Evolutionary conservation across 1,140 invertebrate species (phyloP).

Genomic region (Amphibalanus amphitrite): DNA sequence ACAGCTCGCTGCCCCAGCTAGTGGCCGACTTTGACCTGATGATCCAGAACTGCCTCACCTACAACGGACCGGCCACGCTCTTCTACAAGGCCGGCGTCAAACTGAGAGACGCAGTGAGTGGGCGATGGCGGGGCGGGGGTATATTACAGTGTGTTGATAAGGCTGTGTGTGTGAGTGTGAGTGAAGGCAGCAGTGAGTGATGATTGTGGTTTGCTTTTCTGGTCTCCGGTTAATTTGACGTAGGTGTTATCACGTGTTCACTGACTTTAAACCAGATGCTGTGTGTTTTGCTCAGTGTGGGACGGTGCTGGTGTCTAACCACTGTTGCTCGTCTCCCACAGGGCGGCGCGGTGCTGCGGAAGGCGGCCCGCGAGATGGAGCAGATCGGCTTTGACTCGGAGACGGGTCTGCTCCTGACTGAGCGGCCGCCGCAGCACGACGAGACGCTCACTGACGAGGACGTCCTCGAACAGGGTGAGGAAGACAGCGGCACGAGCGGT

Average conservation of each 20-base stretch:
- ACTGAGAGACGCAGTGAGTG: conserved; percentile 17
- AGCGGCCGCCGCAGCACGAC: conserved; percentile 17
- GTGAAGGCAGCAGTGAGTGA: not conserved
- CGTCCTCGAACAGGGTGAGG: conserved; percentile 26
- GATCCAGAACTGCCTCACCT: conserved; percentile 83
- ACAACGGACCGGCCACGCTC: conserved; percentile 81
- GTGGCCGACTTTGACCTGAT: conserved; percentile 83
- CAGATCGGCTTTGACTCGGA: conserved; percentile 38
- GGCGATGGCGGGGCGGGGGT: no score
- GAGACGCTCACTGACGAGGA: conserved; percentile 20
- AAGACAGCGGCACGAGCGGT: no score
- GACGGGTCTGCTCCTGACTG: conserved; percentile 29
- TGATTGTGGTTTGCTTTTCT: no score
- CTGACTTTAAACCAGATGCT: no score
- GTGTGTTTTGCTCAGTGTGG: no score
- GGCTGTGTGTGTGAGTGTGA: not conserved
- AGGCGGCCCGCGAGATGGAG: conserved; percentile 49
- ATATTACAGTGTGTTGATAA: no score
- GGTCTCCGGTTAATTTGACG: no score
- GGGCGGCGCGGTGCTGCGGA: conserved; percentile 53
- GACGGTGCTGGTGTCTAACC: no score
- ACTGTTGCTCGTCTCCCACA: conserved; percentile 19
- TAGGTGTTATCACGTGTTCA: no score
- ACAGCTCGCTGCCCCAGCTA: conserved; percentile 57
- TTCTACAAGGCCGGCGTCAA: conserved; percentile 32